Percentiles rank a stretch among this genome's conserved stretches.
Conservation (phyloP, 2,888 invertebrate species). For the Heliconius cydno region DNA sequence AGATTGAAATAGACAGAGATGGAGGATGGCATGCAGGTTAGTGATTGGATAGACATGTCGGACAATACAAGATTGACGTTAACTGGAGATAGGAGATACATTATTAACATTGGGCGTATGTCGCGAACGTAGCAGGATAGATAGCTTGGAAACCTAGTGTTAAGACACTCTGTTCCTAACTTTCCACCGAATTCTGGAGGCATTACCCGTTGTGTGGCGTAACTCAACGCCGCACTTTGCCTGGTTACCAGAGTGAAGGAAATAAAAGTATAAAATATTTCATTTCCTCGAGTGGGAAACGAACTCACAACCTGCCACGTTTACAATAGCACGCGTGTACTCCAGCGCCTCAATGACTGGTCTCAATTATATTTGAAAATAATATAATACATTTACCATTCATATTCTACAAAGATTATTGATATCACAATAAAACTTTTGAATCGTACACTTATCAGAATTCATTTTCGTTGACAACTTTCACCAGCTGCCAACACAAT, state of each 20-base stretch:
- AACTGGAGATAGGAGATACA: no score
- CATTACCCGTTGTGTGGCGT: background rate
- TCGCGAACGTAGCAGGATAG: no score
- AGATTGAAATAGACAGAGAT: no score
- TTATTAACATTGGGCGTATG: no score
- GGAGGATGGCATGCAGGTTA: no score
- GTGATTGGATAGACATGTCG: no score
- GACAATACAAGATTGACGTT: no score
- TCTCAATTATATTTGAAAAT: background rate
- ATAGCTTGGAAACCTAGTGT: background rate
- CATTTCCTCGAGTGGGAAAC: background rate
- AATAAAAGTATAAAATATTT: background rate
- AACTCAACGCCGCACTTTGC: background rate
- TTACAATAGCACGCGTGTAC: background rate
- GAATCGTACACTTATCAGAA: constrained; percentile 8
- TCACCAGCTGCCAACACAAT: constrained; percentile 35
- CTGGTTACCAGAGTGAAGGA: background rate
- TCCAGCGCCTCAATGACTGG: background rate
- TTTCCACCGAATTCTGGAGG: background rate
- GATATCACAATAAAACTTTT: background rate
- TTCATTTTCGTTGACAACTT: constrained; percentile 14
- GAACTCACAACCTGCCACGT: background rate
- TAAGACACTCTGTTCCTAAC: background rate
- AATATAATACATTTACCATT: background rate
- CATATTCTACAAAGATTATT: background rate